phyloP scores from a whole-genome alignment of 2,797 vertebrate species.

The Sylvilagus floridanus region DNA sequence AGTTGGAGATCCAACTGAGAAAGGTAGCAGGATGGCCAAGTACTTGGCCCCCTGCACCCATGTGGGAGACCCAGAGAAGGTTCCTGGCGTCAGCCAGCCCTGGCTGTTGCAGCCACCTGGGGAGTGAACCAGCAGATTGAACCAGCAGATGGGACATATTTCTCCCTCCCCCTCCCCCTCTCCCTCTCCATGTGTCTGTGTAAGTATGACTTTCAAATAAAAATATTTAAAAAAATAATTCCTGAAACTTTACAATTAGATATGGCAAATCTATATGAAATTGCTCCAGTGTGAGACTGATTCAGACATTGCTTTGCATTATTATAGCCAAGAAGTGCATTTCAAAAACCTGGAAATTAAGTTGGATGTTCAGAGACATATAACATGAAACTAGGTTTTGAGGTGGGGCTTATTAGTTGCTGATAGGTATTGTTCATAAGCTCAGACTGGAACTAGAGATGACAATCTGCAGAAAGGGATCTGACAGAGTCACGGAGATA shows the following conservation, averaged over 20 bases:
- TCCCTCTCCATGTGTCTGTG: too few relatives aligned
- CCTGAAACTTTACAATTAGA: not conserved
- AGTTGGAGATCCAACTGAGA: not conserved
- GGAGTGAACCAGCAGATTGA: too few relatives aligned
- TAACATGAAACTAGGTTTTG: not conserved
- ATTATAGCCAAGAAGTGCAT: not conserved
- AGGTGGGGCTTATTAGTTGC: not conserved
- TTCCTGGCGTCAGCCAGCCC: too few relatives aligned
- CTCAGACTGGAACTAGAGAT: not conserved
- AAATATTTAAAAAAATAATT: not conserved
- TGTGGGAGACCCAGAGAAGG: too few relatives aligned
- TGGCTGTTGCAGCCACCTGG: too few relatives aligned
- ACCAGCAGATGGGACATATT: too few relatives aligned
- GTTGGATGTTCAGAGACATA: not conserved
- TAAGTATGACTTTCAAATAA: too few relatives aligned
- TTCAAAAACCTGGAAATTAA: constrained; percentile 10
- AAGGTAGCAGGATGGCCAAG: too few relatives aligned
- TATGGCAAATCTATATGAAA: not conserved
- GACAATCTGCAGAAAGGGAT: not conserved
- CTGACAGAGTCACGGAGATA: not conserved
- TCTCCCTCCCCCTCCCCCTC: too few relatives aligned
- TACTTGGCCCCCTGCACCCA: too few relatives aligned
- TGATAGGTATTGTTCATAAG: not conserved
- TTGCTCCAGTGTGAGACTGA: not conserved
- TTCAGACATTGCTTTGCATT: constrained; percentile 1